A percentile compares a stretch with the other conserved stretches of the same genome.
Conservation (phyloP, 1,140 invertebrate species). For the Magallana gigas region DNA sequence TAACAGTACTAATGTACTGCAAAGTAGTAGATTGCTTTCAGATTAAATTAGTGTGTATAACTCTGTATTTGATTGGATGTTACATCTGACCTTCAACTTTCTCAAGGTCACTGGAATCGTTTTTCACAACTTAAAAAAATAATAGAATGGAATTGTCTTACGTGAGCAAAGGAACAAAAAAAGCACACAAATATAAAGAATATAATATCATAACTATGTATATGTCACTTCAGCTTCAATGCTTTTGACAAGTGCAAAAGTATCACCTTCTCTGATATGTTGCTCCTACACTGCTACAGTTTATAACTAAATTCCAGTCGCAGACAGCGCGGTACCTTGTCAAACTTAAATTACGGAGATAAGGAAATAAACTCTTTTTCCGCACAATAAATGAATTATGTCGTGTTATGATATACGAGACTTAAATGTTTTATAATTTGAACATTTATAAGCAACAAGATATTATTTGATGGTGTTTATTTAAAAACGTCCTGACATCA, state of each 20-base stretch:
- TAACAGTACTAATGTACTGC: too few relatives aligned
- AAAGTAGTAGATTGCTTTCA: too few relatives aligned
- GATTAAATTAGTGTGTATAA: too few relatives aligned
- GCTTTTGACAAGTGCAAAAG: neutral
- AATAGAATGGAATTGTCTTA: neutral
- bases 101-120: neutral
- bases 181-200: neutral
- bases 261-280: neutral
- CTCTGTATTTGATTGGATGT: too few relatives aligned
- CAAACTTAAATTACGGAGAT: conserved; percentile 24
- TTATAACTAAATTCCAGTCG: neutral
- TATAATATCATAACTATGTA: conserved; percentile 4
- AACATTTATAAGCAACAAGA: conserved; percentile 38
- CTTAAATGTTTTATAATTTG: conserved; percentile 33
- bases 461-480: conserved; percentile 16
- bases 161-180: neutral
- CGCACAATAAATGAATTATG: conserved; percentile 22
- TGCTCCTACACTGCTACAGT: neutral
- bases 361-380: conserved; percentile 13
- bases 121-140: neutral
- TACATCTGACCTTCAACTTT: neutral
- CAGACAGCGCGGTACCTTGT: conserved; percentile 1
- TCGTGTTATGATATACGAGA: conserved; percentile 30
- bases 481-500: neutral
- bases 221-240: neutral